Percentiles rank a stretch among this genome's conserved stretches.
phyloP scores from a whole-genome alignment of 2,797 vertebrate genomes.

The Monodelphis domestica region DNA sequence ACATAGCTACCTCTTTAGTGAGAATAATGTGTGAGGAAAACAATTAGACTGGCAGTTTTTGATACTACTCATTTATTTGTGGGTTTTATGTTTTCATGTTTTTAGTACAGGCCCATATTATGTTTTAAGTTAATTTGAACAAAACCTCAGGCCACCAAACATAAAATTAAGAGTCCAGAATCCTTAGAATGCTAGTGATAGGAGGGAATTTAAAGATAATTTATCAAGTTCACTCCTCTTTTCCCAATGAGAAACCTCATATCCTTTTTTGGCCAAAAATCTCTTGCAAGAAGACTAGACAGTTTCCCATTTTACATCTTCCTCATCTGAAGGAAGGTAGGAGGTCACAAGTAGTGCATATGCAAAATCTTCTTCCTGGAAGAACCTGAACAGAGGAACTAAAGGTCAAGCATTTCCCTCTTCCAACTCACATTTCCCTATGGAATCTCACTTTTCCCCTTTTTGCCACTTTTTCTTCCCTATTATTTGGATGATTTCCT shows the following conservation, averaged over 20 bases:
- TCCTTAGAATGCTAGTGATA: neutral
- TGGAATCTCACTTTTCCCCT: neutral
- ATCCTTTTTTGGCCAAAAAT: neutral
- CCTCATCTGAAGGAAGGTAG: neutral
- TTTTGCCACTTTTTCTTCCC: neutral
- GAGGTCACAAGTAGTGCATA: neutral
- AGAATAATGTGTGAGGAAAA: neutral
- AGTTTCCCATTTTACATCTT: neutral
- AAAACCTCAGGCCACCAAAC: slow-evolving; percentile 12
- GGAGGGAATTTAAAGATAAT: neutral
- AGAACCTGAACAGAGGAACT: neutral
- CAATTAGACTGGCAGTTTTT: neutral
- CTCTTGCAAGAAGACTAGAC: neutral
- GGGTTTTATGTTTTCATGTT: slow-evolving; percentile 27
- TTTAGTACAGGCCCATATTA: slow-evolving; percentile 49
- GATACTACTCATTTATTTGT: neutral
- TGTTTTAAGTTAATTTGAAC: slow-evolving; percentile 20
- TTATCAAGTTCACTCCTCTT: neutral
- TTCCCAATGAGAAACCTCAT: neutral
- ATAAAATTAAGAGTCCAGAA: neutral
- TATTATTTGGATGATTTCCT: neutral
- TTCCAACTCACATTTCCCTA: neutral
- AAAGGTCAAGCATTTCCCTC: neutral
- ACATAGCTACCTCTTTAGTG: neutral
- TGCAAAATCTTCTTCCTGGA: neutral